Percentiles rank a stretch among this genome's conserved stretches.
phyloP scores from a whole-genome alignment of 2,888 invertebrate species.

The Apeira syringaria region DNA sequence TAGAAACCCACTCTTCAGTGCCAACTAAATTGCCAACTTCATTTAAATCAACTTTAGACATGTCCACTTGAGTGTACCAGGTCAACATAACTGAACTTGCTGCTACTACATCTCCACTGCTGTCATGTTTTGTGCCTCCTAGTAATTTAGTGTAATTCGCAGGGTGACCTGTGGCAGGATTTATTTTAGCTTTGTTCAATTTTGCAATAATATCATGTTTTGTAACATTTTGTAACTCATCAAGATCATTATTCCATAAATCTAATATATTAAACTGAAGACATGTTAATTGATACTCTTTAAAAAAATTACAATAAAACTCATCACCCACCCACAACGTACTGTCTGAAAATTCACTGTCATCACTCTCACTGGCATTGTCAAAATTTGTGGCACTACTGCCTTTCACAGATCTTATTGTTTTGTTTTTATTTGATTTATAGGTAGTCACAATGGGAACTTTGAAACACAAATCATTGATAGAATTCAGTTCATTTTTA shows the following conservation, averaged over 20 bases:
- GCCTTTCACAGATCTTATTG: slow-evolving; percentile 45
- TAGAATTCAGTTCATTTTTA: slow-evolving; percentile 44
- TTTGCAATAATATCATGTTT: slow-evolving; percentile 84
- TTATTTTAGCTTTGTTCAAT: slow-evolving; percentile 83
- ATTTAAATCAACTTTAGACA: slow-evolving; percentile 85
- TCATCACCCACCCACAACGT: slow-evolving; percentile 81
- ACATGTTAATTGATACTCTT: slow-evolving; percentile 85
- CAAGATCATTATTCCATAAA: slow-evolving; percentile 86
- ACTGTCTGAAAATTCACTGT: slow-evolving; percentile 77
- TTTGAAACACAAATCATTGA: slow-evolving; percentile 70
- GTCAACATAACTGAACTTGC: slow-evolving; percentile 85
- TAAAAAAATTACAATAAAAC: slow-evolving; percentile 86
- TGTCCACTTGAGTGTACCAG: slow-evolving; percentile 87
- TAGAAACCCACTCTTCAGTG: slow-evolving; percentile 89
- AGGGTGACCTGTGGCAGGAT: slow-evolving; percentile 86
- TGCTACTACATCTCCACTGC: slow-evolving; percentile 83
- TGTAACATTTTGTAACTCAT: slow-evolving; percentile 77
- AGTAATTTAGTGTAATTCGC: slow-evolving; percentile 85
- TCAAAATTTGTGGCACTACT: slow-evolving; percentile 25
- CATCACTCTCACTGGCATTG: slow-evolving; percentile 37
- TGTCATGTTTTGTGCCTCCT: slow-evolving; percentile 84
- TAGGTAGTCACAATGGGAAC: slow-evolving; percentile 72
- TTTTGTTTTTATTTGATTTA: slow-evolving; percentile 38
- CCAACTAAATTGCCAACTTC: slow-evolving; percentile 88
- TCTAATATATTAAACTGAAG: slow-evolving; percentile 87